Conservation (phyloP, 2,888 invertebrate species). For the Sinopyrophorus schimmeli region DNA sequence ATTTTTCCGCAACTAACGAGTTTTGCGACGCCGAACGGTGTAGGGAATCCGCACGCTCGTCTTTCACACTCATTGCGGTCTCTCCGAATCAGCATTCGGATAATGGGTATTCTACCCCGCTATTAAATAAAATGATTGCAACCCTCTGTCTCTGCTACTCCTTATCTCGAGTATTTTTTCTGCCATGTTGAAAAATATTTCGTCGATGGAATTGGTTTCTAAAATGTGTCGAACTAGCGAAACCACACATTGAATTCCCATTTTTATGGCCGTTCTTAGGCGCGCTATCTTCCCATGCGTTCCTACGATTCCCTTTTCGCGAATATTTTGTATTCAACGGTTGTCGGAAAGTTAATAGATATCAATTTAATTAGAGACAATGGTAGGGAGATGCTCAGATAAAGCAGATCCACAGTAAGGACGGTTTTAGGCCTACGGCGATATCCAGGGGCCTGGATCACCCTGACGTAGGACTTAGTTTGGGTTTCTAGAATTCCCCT, state of each 20-base stretch:
- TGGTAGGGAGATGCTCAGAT: conserved; percentile 33
- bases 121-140: conserved; percentile 41
- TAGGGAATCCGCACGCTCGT: conserved; percentile 29
- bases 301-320: neutral
- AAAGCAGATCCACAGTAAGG: conserved; percentile 25
- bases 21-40: conserved; percentile 29
- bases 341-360: conserved; percentile 46
- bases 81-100: conserved; percentile 36
- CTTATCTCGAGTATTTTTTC: conserved; percentile 27
- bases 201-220: conserved; percentile 10
- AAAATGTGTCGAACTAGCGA: conserved; percentile 9
- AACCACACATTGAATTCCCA: neutral
- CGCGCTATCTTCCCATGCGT: neutral
- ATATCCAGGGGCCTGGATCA: conserved; percentile 43
- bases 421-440: conserved; percentile 26
- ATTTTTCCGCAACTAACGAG: conserved; percentile 33
- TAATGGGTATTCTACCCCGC: conserved; percentile 38
- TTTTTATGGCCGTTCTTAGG: conserved; percentile 4
- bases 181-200: conserved; percentile 16
- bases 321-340: conserved; percentile 30
- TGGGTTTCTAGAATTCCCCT: conserved; percentile 41
- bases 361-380: conserved; percentile 50
- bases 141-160: conserved; percentile 30
- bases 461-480: conserved; percentile 41
- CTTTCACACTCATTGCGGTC: conserved; percentile 36